Base-by-base conservation (phyloP, 2,888 invertebrate genomes). In the Nomada fabriciana region DNA sequence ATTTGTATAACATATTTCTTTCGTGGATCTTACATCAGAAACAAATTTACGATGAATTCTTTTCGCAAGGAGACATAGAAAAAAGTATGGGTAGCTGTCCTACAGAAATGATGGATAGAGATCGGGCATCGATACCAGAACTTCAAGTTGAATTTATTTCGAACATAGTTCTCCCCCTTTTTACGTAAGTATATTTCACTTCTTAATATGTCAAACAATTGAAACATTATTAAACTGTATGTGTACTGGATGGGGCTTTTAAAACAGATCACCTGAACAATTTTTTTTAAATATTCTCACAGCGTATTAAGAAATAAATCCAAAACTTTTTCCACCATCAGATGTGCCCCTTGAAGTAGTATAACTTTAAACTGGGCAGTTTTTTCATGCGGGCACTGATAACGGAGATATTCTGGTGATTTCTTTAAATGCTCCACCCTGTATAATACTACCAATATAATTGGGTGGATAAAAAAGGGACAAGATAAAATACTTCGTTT, bases 21-120 rank as follows among this genome's bases (percentile, higher is more conserved):
- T 82, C 64, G 76, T 91, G 90, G 52, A 91, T 76, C 59, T 20
- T 61, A 15, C 11, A 11, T 43, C 61, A 97, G 97, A 96, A 96
- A 78, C 94, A 96, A 79, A 96, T 97, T 59, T 96, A 98, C 91
- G 95, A 96, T 69, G 98, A 98, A 94, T 98, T 98, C 94, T 98
- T 98, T 94, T 96, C 96, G 64, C 97, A 98, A 95, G 98, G 98
- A 5, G 98, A 98, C 92, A 94, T 96, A 89, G 98, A 98, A 94
- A 97, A 97, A 93, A 96, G 96, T 76, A 96, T 97, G 94, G 98
- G 98, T 0, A 95, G 95, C 47, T 94, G 95, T 50, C 97, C 98
- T 0, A 93, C 95, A 53, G 95, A 95, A 90, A 97, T 97, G 96
- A 97, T 97, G 97, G 97, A 98, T 92, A 94, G 97, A 23, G 97